These are phyloP conservation scores for Leptoteleia sp. DNA, from an alignment of 1,140 invertebrate species.

Conservation along the genomic window DNA sequence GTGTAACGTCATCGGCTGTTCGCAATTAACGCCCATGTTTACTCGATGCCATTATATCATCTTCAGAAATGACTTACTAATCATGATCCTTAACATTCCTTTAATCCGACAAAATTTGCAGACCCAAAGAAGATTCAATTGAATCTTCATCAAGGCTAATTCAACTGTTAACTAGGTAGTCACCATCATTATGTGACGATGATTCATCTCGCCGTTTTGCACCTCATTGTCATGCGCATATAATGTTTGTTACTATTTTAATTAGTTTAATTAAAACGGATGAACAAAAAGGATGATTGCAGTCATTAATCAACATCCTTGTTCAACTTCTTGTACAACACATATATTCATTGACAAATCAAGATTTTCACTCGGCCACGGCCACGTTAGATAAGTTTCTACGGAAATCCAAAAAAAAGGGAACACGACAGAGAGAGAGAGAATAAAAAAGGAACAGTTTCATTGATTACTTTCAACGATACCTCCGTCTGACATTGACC, in stretches of 20 bases:
- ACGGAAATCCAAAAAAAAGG: slow-evolving; percentile 44
- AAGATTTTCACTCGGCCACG: slow-evolving; percentile 16
- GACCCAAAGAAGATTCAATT: slow-evolving; percentile 11
- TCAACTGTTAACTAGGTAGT: slow-evolving; percentile 23
- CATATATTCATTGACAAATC: neutral
- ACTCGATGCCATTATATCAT: slow-evolving; percentile 22
- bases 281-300: too few relatives aligned
- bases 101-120: slow-evolving; percentile 1
- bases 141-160: slow-evolving; percentile 29
- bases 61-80: slow-evolving; percentile 12
- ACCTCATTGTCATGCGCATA: neutral
- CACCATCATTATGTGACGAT: slow-evolving; percentile 19
- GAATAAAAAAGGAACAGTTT: too few relatives aligned
- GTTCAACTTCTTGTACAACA: too few relatives aligned
- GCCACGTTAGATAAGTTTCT: slow-evolving; percentile 31
- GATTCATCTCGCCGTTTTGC: neutral
- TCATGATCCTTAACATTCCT: slow-evolving; percentile 3
- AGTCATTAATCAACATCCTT: too few relatives aligned
- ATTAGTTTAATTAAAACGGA: too few relatives aligned
- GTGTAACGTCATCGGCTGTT: slow-evolving; percentile 6
- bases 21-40: slow-evolving; percentile 26
- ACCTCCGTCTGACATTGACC: slow-evolving; percentile 50
- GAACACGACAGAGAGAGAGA: too few relatives aligned
- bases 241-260: neutral
- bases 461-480: slow-evolving; percentile 50